phyloP scores from a whole-genome alignment of 2,888 invertebrate species.

The Torymus auratus region DNA sequence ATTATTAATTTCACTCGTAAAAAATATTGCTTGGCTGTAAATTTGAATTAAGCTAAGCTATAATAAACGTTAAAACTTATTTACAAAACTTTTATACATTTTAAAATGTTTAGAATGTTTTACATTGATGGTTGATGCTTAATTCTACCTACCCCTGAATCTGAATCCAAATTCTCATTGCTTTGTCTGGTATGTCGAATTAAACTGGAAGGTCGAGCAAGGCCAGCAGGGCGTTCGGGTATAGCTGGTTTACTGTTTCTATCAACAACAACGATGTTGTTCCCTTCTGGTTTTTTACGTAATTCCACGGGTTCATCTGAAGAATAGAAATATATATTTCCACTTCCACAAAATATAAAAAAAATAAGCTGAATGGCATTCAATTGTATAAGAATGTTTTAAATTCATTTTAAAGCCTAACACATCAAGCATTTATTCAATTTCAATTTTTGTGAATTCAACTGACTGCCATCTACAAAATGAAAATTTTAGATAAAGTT shows the following conservation, averaged over 20 bases:
- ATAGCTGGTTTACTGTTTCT: slow-evolving; percentile 84
- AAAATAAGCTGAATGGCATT: no score
- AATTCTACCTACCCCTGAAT: slow-evolving; percentile 72
- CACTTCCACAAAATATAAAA: background rate
- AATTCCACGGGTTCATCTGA: slow-evolving; percentile 76
- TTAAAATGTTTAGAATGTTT: slow-evolving; percentile 11
- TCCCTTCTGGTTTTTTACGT: slow-evolving; percentile 75
- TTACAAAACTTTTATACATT: slow-evolving; percentile 13
- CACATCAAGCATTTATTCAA: no score
- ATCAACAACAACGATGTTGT: slow-evolving; percentile 64
- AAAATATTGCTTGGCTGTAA: slow-evolving; percentile 26
- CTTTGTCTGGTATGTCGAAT: slow-evolving; percentile 71
- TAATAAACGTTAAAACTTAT: slow-evolving; percentile 6
- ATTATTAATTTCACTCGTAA: slow-evolving; percentile 16
- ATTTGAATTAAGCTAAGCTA: slow-evolving; percentile 1
- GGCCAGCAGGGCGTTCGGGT: slow-evolving; percentile 87
- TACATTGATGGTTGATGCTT: slow-evolving; percentile 27
- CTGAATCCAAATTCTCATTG: slow-evolving; percentile 72
- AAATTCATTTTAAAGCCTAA: no score
- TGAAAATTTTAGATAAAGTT: no score
- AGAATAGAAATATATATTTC: background rate
- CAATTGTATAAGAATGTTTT: no score
- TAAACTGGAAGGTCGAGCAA: slow-evolving; percentile 79
- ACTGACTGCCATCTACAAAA: no score
- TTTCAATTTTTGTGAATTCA: no score